These are phyloP conservation scores for Trissoscelio sp. DNA, from an alignment of 2,888 invertebrate genomes.

Conservation along the genomic window DNA sequence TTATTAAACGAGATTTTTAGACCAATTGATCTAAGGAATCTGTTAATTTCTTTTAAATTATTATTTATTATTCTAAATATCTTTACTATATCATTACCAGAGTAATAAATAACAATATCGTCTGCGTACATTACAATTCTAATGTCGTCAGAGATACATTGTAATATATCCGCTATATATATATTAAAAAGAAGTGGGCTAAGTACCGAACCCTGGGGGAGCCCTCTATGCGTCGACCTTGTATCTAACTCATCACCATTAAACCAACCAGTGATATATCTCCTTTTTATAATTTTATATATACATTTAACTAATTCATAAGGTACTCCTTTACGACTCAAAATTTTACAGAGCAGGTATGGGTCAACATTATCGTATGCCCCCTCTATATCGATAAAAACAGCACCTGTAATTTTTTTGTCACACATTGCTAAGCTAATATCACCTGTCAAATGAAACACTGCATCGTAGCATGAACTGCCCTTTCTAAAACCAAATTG, in stretches of 20 bases:
- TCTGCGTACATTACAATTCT: too few relatives aligned
- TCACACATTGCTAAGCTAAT: background rate
- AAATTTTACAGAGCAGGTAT: background rate
- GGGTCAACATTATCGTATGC: slow-evolving; percentile 18
- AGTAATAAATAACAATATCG: too few relatives aligned
- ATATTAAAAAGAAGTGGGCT: background rate
- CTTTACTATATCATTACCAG: too few relatives aligned
- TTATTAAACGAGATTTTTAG: too few relatives aligned
- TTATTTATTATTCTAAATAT: too few relatives aligned
- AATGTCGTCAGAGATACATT: too few relatives aligned
- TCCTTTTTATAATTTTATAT: background rate
- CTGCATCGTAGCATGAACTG: slow-evolving; percentile 1
- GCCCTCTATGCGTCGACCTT: background rate
- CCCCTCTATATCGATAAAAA: too few relatives aligned
- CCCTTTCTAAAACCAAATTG: slow-evolving; percentile 6
- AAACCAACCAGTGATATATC: background rate
- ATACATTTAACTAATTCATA: background rate
- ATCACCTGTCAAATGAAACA: background rate
- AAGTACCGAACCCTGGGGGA: slow-evolving; percentile 2
- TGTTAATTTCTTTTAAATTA: too few relatives aligned
- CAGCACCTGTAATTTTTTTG: background rate
- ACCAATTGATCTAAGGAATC: too few relatives aligned
- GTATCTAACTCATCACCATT: background rate
- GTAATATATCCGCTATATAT: background rate
- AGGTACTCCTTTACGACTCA: background rate